phyloP scores from a whole-genome alignment of 1,140 invertebrate genomes.

The Lepidostoma basale region DNA sequence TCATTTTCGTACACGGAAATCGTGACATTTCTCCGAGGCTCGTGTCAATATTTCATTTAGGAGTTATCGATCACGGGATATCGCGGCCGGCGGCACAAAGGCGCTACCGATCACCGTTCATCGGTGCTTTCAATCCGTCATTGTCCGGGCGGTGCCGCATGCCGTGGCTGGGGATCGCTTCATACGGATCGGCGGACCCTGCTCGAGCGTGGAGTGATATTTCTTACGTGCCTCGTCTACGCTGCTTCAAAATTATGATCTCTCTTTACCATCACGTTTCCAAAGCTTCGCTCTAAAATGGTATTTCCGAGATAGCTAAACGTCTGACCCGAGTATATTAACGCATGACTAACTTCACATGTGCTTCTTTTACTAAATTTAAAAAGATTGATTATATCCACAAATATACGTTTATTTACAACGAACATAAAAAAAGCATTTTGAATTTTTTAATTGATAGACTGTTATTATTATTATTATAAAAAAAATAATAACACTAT shows the following conservation, averaged over 20 bases:
- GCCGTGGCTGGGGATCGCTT: background rate
- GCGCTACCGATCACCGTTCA: slow-evolving; percentile 7
- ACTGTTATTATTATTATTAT: background rate
- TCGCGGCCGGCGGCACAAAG: background rate
- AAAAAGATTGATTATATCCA: background rate
- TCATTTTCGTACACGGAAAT: background rate
- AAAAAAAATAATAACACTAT: no score
- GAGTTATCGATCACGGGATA: slow-evolving; percentile 13
- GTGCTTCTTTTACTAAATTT: no score
- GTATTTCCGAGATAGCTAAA: no score
- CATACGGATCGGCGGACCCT: background rate
- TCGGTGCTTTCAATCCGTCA: background rate
- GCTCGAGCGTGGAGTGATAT: no score
- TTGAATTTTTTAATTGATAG: background rate
- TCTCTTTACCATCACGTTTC: no score
- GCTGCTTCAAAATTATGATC: no score
- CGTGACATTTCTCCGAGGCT: background rate
- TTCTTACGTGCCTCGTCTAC: no score
- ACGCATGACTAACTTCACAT: no score
- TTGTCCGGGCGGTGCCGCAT: background rate
- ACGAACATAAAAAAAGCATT: background rate
- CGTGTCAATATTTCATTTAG: slow-evolving; percentile 12
- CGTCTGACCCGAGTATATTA: no score
- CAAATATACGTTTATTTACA: background rate
- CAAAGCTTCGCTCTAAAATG: no score